Evolutionary conservation across 1,140 invertebrate genomes (phyloP), one percentile per base, ranked within the genome.

Genomic region (Ooceraea biroi): DNA sequence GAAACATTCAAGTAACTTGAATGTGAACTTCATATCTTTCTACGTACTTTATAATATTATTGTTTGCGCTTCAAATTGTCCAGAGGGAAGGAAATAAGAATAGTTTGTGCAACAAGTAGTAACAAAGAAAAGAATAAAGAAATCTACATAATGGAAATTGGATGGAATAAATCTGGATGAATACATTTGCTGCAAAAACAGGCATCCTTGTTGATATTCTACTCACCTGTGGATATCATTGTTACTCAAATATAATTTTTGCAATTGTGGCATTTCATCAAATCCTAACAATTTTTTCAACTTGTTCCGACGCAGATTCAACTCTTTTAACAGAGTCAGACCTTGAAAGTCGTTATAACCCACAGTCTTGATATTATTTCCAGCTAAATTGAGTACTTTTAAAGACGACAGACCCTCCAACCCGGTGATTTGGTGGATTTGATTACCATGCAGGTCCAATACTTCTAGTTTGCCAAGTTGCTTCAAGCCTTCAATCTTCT

Each of bases 391-490:
- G 8, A 99, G 94, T 0, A 98, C 98, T 94, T 98, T 97, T 3
- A 99, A 94, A 85, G 98, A 96, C 3, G 90, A 85, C 52, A 97
- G 94, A 84, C 94, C 94, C 50, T 94, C 95, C 48, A 97, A 92
- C 57, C 96, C 96, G 46, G 95, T 94, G 48, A 97, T 92, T 88
- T 96, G 96, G 60, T 96, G 93, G 85, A 98, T 97, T 92, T 98
- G 97, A 94, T 98, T 98, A 8, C 98, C 98, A 94, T 99, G 98
- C 78, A 98, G 95, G 94, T 99, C 98, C 66, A 98, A 93, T n/a
- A 98, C 97, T 95, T 98, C 97, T 84, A 98, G 93, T 93, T 97
- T 97, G 36, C 95, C 92, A 66, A 98, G 93, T 76, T 94, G 95
- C 71, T 96, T 95, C 76, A 98, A 93, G 58, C 97, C 97, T 93